phyloP scores from a whole-genome alignment of 1,140 invertebrate genomes.

The Bacillus rossius region DNA sequence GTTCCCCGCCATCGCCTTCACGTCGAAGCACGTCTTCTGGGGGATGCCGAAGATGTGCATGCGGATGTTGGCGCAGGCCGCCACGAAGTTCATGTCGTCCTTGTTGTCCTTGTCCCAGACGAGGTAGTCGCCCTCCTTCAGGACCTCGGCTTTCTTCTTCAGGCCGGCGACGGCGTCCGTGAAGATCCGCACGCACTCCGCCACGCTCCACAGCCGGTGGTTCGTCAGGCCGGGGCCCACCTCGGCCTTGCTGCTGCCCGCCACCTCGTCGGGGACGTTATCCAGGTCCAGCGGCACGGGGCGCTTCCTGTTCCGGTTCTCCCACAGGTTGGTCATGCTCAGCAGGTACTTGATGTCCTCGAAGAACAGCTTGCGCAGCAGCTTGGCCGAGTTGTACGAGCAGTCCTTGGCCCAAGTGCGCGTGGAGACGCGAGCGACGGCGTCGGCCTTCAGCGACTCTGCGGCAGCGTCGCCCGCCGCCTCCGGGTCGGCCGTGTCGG shows the following conservation, averaged over 20 bases:
- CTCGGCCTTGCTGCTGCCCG: conserved; percentile 42
- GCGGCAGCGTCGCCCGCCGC: conserved; percentile 51
- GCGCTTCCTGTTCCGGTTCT: conserved; percentile 62
- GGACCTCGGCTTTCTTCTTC: conserved; percentile 31
- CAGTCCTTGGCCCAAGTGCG: conserved; percentile 79
- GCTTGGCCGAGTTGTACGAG: conserved; percentile 76
- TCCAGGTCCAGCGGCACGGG: conserved; percentile 77
- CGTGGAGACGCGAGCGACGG: conserved; percentile 76
- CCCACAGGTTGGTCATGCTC: conserved; percentile 95
- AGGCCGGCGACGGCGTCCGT: conserved; percentile 56
- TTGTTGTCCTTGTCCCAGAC: conserved; percentile 99
- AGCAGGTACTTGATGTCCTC: conserved; percentile 96
- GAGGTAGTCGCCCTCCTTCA: conserved; percentile 62
- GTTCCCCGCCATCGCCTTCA: conserved; percentile 98
- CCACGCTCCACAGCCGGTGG: conserved; percentile 76
- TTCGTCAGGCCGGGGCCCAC: conserved; percentile 51
- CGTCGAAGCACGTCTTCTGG: conserved; percentile 85
- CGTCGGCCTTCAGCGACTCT: conserved; percentile 42
- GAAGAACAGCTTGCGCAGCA: conserved; percentile 87
- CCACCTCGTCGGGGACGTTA: conserved; percentile 56
- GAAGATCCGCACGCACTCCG: conserved; percentile 73
- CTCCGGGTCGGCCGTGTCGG: conserved; percentile 93
- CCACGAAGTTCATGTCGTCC: conserved; percentile 92
- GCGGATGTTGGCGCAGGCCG: conserved; percentile 90
- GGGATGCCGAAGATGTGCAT: conserved; percentile 88